Percentiles rank a stretch among this genome's conserved stretches.
Evolutionary conservation across 2,888 invertebrate genomes (phyloP).

Genomic region (Zaprionus bogoriensis): DNA sequence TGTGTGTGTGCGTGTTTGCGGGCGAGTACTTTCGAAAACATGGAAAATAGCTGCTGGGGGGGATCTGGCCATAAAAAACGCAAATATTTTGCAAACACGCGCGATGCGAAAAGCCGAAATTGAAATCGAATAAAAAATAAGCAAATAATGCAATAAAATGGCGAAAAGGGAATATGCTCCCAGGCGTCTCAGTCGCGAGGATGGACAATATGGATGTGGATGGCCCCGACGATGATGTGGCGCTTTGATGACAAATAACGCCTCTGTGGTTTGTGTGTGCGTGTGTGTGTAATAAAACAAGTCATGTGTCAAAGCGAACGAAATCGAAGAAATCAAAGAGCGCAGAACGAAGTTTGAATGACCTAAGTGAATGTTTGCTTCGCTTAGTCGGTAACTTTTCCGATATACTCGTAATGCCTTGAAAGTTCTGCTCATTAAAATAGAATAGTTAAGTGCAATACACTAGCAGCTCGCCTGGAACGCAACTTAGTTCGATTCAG

Average conservation of each 20-base stretch:
- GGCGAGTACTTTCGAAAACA: background rate
- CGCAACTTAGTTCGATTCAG: too few relatives aligned
- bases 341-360: slow-evolving; percentile 40
- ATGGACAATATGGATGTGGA: slow-evolving; percentile 33
- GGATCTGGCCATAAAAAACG: slow-evolving; percentile 34
- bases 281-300: slow-evolving; percentile 45
- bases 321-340: slow-evolving; percentile 4
- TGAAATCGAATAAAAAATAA: slow-evolving; percentile 58
- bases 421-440: too few relatives aligned
- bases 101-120: slow-evolving; percentile 49
- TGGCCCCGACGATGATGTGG: slow-evolving; percentile 45
- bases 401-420: too few relatives aligned
- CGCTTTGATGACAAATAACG: slow-evolving; percentile 53
- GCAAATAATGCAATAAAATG: slow-evolving; percentile 70
- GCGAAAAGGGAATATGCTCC: slow-evolving; percentile 25
- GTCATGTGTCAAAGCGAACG: slow-evolving; percentile 31
- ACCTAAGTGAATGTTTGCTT: too few relatives aligned
- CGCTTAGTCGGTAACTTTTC: too few relatives aligned
- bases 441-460: too few relatives aligned
- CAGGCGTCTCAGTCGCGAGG: slow-evolving; percentile 7
- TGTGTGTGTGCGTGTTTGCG: background rate
- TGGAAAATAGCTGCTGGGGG: background rate
- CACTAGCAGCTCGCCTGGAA: too few relatives aligned
- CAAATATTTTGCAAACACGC: slow-evolving; percentile 50
- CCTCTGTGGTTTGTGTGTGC: slow-evolving; percentile 16